A percentile compares a stretch with the other conserved stretches of the same genome.
Evolutionary conservation across 1,140 invertebrate species (phyloP).

Genomic region (Neotoxoptera formosana): DNA sequence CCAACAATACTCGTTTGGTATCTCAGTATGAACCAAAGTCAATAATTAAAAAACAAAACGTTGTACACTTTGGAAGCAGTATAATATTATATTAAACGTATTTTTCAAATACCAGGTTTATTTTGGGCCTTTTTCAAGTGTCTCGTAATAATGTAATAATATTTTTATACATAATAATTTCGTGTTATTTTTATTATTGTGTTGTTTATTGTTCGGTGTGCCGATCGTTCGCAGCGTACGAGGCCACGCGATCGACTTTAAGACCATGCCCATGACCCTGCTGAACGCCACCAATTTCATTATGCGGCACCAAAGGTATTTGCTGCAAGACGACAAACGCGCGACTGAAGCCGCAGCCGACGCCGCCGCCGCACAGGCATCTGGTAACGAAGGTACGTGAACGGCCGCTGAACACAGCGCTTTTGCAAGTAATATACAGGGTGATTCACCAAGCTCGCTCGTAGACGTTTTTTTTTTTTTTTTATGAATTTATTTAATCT

Average conservation of each 20-base stretch:
- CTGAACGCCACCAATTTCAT: slow-evolving; percentile 47
- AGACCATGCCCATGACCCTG: slow-evolving; percentile 37
- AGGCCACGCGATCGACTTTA: slow-evolving; percentile 33
- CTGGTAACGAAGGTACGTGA: slow-evolving; percentile 7
- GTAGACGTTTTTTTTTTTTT: no score
- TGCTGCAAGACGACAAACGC: slow-evolving; percentile 7
- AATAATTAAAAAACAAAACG: no score
- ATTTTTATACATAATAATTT: neutral
- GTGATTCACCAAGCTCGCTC: neutral
- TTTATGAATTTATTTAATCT: no score
- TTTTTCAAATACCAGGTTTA: neutral
- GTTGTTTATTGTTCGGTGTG: neutral
- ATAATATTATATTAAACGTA: no score
- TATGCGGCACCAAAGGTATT: slow-evolving; percentile 39
- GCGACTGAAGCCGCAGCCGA: neutral
- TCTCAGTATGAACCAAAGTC: no score
- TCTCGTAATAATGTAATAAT: neutral
- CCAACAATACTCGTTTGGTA: neutral
- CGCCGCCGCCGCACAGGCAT: neutral
- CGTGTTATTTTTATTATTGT: neutral
- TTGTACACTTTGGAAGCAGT: neutral
- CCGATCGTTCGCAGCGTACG: neutral
- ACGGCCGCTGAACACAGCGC: neutral
- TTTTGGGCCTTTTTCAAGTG: neutral
- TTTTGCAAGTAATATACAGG: neutral